These are phyloP conservation scores for Lamellibrachia columna DNA, from an alignment of 2,888 invertebrate genomes.

Conservation along the genomic window DNA sequence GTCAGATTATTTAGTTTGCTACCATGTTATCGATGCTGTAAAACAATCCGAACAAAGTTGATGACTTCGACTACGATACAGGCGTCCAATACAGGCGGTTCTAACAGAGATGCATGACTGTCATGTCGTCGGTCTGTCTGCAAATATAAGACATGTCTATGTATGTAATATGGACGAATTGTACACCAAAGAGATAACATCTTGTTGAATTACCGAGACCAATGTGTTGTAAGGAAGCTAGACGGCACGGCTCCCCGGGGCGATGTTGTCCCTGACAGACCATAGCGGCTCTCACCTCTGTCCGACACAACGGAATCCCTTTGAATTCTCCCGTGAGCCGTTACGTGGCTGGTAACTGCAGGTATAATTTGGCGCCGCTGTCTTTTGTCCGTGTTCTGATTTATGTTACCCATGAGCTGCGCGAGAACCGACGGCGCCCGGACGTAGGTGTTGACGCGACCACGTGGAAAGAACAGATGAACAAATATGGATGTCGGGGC, in stretches of 20 bases:
- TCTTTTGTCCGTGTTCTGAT: not conserved
- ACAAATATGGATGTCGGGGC: not conserved
- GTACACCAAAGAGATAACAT: not conserved
- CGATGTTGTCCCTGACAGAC: not conserved
- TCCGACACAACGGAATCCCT: not conserved
- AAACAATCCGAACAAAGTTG: not conserved
- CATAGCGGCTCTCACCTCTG: not conserved
- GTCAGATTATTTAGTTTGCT: not conserved
- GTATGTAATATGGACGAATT: not conserved
- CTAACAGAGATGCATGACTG: not conserved
- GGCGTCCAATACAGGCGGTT: not conserved
- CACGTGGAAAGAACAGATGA: not conserved
- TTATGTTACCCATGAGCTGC: not conserved
- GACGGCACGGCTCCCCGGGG: not conserved
- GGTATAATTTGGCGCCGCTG: not conserved
- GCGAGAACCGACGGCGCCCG: not conserved
- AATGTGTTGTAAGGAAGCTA: not conserved
- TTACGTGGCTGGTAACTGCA: not conserved
- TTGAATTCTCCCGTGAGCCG: not conserved
- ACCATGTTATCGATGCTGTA: not conserved
- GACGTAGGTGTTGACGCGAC: not conserved
- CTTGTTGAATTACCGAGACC: not conserved
- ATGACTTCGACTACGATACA: not conserved
- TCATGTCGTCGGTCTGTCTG: not conserved
- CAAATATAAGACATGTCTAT: not conserved